Evolutionary conservation across 2,113 vertebrate species (phyloP), one percentile per base, ranked within the genome.

Genomic region (Platichthys flesus): DNA sequence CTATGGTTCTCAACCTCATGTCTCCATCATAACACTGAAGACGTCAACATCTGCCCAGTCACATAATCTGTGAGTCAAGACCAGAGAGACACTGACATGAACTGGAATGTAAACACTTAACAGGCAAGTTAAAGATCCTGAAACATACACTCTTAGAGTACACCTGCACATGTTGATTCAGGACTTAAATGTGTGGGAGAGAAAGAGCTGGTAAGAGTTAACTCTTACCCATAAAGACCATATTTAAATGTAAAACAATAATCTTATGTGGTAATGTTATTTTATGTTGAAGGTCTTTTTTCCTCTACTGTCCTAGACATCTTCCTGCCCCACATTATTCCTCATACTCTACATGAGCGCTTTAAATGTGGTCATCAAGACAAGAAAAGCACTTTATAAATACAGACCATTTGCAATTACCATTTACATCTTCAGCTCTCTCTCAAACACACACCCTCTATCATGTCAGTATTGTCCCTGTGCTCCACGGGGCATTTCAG

Each of bases 41-140:
- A 71, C 37, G 21, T 74, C 59, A 62, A 47, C 67, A 45, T 72
- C 54, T 68, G 68, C 62, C 58, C 18, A 18, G 54, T 77, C 61
- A 71, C 16, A 21, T 78, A 83, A 54, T 54, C 8, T 49, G 18
- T 21, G 18, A 21, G 20, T 54, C 8, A 54, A 7, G 20, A 3
- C 2, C 54, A 12, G 2, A 56, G 54, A 56, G 54, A 80, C 20
- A 23, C 28, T 55, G 35, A 28, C 59, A 66, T n/a, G 49, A 24
- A 18, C 42, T 37, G 14, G n/a, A 18, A 77, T 9, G 24, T 13
- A n/a, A 20, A 71, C 9, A 57, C 15, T 49, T 40, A 45, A 20
- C 0, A 45, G 21, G 7, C 0, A 31, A 47, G 6, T 51, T 14
- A 63, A 23, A 56, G 14, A 3, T 71, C 35, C 15, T 55, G 35